A percentile compares a stretch with the other conserved stretches of the same genome.
Evolutionary conservation across 2,888 invertebrate species (phyloP).

Genomic region (Pollenia labialis): DNA sequence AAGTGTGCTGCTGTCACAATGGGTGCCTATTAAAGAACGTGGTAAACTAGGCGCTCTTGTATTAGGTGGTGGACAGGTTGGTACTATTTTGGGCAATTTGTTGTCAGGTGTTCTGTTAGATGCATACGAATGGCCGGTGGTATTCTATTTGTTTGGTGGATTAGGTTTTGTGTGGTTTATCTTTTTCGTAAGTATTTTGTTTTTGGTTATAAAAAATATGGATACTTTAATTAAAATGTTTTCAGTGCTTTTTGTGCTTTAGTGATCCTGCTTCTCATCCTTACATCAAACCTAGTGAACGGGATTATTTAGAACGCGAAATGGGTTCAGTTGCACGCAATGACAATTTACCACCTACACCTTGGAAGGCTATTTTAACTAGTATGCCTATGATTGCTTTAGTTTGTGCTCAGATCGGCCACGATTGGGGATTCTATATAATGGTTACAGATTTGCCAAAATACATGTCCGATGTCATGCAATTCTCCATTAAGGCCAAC

Average conservation of each 20-base stretch:
- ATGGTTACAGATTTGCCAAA: slow-evolving; percentile 88
- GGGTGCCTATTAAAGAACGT: slow-evolving; percentile 92
- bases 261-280: slow-evolving; percentile 90
- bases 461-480: slow-evolving; percentile 87
- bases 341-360: slow-evolving; percentile 87
- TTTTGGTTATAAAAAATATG: too few relatives aligned
- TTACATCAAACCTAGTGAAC: slow-evolving; percentile 89
- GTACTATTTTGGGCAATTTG: slow-evolving; percentile 87
- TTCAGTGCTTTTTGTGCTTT: slow-evolving; percentile 87
- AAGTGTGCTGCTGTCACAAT: slow-evolving; percentile 91
- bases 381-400: slow-evolving; percentile 90
- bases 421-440: slow-evolving; percentile 88
- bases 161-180: slow-evolving; percentile 90
- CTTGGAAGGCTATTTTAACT: slow-evolving; percentile 89
- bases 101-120: slow-evolving; percentile 89
- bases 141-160: slow-evolving; percentile 93
- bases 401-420: slow-evolving; percentile 89
- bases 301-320: slow-evolving; percentile 87
- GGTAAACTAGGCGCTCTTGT: slow-evolving; percentile 91
- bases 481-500: slow-evolving; percentile 87
- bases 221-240: background rate
- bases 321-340: slow-evolving; percentile 86
- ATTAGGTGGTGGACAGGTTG: slow-evolving; percentile 90
- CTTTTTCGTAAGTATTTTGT: slow-evolving; percentile 86
- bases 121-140: slow-evolving; percentile 89